Evolutionary conservation across 1,140 invertebrate genomes (phyloP).

Genomic region (Pteromalus puparum): DNA sequence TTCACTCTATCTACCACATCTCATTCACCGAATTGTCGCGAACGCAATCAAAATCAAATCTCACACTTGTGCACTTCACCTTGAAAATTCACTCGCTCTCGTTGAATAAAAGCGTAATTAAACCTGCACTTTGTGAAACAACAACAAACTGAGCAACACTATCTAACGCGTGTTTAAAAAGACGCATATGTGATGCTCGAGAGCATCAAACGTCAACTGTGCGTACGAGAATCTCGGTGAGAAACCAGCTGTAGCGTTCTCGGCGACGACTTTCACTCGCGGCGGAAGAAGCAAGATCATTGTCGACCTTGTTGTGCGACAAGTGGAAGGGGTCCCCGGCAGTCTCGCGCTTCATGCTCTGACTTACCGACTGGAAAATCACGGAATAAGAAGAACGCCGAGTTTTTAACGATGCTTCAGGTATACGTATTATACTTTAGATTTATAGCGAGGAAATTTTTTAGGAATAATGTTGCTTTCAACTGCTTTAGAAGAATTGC

Average conservation of each 20-base stretch:
- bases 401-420: too few species aligned
- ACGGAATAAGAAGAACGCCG: neutral
- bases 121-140: too few species aligned
- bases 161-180: neutral
- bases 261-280: slow-evolving; percentile 44
- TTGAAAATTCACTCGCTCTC: neutral
- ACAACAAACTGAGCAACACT: neutral
- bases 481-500: too few species aligned
- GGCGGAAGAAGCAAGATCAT: slow-evolving; percentile 41
- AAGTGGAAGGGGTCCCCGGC: slow-evolving; percentile 31
- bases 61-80: neutral
- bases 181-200: neutral
- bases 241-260: slow-evolving; percentile 28
- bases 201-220: slow-evolving; percentile 21
- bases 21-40: neutral
- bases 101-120: too few species aligned
- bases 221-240: slow-evolving; percentile 14
- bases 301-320: slow-evolving; percentile 37
- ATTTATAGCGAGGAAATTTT: too few species aligned
- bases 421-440: too few species aligned
- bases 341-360: neutral
- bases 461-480: too few species aligned
- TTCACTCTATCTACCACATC: neutral
- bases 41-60: neutral
- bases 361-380: slow-evolving; percentile 38